These are phyloP conservation scores for Cathartes aura DNA, from an alignment of 2,113 vertebrate genomes.

Conservation along the genomic window DNA sequence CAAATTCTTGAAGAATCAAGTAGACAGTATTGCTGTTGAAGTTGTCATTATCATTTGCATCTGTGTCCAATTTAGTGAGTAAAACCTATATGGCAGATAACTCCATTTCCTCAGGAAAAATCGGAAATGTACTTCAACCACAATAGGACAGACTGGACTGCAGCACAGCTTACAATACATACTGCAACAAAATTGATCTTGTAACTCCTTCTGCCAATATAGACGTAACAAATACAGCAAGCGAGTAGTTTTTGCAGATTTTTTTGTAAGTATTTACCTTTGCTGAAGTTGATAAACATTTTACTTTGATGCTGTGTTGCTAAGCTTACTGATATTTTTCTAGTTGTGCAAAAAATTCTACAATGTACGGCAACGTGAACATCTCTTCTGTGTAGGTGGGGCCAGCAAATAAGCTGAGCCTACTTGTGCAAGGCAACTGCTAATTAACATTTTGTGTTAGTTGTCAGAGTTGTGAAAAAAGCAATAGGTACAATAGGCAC, in stretches of 20 bases:
- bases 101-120: neutral
- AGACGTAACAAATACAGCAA: neutral
- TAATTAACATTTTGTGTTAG: neutral
- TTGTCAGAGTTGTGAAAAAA: neutral
- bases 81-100: neutral
- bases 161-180: neutral
- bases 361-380: neutral
- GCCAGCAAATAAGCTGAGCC: neutral
- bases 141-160: neutral
- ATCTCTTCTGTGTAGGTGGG: fast-evolving
- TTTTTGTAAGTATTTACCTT: neutral
- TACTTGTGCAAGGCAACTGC: neutral
- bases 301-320: neutral
- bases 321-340: neutral
- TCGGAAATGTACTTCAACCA: neutral
- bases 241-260: neutral
- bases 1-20: neutral
- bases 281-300: neutral
- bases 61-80: neutral
- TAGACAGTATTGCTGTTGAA: neutral
- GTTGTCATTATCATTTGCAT: neutral
- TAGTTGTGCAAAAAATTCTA: neutral
- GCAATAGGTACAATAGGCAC: too few species aligned
- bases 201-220: neutral
- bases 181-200: neutral